Percentiles rank a stretch among this genome's conserved stretches.
Conservation (phyloP, 2,888 invertebrate species). For the Lomographa bimaculata region DNA sequence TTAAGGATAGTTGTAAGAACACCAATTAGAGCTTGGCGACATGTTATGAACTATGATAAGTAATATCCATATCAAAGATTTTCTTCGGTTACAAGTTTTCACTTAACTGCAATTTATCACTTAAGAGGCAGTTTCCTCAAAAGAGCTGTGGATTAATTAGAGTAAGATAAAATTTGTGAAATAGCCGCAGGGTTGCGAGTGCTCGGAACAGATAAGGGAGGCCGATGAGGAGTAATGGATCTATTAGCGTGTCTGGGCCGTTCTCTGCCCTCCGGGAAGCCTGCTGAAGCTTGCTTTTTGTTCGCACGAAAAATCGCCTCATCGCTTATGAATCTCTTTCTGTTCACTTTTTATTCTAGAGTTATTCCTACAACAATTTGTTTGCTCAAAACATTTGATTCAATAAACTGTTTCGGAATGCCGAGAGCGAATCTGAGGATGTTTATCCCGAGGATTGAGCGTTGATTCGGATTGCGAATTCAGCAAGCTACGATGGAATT, state of each 20-base stretch:
- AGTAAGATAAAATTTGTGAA: conserved; percentile 77
- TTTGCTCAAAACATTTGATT: conserved; percentile 58
- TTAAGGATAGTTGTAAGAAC: too few species aligned
- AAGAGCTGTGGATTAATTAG: conserved; percentile 77
- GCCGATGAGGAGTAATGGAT: conserved; percentile 70
- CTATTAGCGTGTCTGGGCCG: conserved; percentile 57
- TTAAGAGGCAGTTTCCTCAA: conserved; percentile 68
- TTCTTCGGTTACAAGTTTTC: conserved; percentile 69
- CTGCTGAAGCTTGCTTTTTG: conserved; percentile 47
- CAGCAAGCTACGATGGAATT: conserved; percentile 45
- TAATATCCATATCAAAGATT: conserved; percentile 70
- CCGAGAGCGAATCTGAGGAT: conserved; percentile 37
- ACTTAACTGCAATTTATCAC: conserved; percentile 71
- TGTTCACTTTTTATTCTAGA: conserved; percentile 46
- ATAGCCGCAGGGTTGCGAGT: conserved; percentile 67
- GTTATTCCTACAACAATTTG: conserved; percentile 51
- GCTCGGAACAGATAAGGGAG: conserved; percentile 67
- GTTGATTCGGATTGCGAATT: conserved; percentile 50
- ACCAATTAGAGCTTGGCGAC: too few species aligned
- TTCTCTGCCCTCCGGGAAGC: conserved; percentile 41
- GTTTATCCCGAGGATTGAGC: conserved; percentile 52
- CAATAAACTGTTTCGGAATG: conserved; percentile 56
- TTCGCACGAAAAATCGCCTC: conserved; percentile 56
- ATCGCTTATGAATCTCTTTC: conserved; percentile 55
- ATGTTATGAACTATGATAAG: too few species aligned